Conservation (phyloP, 1,140 invertebrate species). For the Sycophaga agraensis region DNA sequence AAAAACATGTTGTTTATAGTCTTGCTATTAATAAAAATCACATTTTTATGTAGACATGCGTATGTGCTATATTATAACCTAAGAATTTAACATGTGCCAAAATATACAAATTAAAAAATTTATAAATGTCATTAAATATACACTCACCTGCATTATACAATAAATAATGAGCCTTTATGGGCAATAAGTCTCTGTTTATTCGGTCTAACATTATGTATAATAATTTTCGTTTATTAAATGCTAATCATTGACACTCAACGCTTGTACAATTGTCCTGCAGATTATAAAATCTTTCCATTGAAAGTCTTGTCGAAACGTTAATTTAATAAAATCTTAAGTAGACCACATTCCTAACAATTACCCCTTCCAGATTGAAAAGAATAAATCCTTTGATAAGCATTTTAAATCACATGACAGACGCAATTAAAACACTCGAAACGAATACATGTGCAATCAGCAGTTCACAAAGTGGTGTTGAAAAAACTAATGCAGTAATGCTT, state of each 20-base stretch:
- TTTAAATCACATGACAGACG: constrained; percentile 10
- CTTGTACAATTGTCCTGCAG: neutral
- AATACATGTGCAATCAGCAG: no score
- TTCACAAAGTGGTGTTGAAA: no score
- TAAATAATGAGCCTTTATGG: constrained; percentile 87
- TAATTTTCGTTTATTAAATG: neutral
- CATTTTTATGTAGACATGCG: no score
- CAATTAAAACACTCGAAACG: no score
- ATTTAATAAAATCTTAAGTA: neutral
- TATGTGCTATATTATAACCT: no score
- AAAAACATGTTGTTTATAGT: no score
- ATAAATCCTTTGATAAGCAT: neutral
- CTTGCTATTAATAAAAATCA: no score
- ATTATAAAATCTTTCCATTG: constrained; percentile 10
- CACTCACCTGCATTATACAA: constrained; percentile 81
- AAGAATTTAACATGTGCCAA: no score
- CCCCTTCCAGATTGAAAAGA: neutral
- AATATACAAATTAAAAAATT: no score
- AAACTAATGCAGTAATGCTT: no score
- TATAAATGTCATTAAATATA: neutral
- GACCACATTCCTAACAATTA: neutral
- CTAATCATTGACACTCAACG: neutral
- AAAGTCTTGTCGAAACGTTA: neutral
- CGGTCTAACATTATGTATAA: constrained; percentile 51
- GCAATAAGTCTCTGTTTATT: constrained; percentile 74